Evolutionary conservation across 2,797 vertebrate species (phyloP).

Genomic region (Notamacropus eugenii): DNA sequence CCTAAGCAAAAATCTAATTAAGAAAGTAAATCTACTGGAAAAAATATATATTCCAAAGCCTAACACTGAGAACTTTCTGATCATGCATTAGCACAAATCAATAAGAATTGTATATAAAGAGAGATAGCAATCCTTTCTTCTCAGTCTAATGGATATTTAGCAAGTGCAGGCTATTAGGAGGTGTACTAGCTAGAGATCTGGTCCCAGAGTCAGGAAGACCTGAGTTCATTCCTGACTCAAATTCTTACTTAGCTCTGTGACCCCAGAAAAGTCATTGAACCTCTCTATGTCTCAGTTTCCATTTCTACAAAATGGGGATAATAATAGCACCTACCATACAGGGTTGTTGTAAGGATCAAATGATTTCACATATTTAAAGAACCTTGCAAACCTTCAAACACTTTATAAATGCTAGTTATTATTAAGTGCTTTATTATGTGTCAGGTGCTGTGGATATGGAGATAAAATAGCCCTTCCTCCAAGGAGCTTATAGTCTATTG

Average conservation of each 20-base stretch:
- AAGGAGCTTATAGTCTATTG: neutral
- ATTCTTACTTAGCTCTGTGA: neutral
- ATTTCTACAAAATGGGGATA: neutral
- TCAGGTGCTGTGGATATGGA: neutral
- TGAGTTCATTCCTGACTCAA: neutral
- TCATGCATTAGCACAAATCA: neutral
- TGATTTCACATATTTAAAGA: neutral
- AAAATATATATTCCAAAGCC: neutral
- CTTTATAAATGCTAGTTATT: neutral
- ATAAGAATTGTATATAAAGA: neutral
- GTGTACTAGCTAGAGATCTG: neutral
- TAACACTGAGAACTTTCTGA: neutral
- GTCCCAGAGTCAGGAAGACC: neutral
- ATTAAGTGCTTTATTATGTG: neutral
- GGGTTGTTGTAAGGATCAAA: neutral
- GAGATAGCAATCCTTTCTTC: neutral
- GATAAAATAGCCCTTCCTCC: neutral
- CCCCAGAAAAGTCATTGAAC: neutral
- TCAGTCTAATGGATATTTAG: neutral
- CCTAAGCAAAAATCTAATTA: slow-evolving; percentile 54
- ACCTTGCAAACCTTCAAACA: neutral
- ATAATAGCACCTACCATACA: neutral
- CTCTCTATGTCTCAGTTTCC: neutral
- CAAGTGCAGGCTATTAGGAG: neutral
- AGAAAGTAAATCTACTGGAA: slow-evolving; percentile 13